Conservation (phyloP, 2,888 invertebrate species). For the Caenorhabditis angaria region DNA sequence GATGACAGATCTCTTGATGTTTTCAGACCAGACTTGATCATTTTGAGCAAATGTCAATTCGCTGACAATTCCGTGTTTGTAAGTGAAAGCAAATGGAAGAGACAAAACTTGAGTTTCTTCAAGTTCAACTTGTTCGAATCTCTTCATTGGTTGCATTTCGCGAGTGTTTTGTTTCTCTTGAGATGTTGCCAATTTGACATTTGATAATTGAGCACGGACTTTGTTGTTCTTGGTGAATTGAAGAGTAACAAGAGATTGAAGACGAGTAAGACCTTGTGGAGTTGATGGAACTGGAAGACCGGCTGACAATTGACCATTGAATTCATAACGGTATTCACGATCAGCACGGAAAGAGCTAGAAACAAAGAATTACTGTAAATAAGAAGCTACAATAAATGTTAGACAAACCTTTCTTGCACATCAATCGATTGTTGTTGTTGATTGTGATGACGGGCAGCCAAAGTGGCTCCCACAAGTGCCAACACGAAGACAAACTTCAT, state of each 20-base stretch:
- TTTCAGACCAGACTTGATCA: constrained; percentile 62
- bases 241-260: constrained; percentile 57
- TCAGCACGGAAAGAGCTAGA: constrained; percentile 46
- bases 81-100: constrained; percentile 47
- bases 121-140: constrained; percentile 36
- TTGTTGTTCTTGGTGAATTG: constrained; percentile 46
- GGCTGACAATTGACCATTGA: constrained; percentile 57
- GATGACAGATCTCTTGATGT: constrained; percentile 68
- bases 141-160: constrained; percentile 40
- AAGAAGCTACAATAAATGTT: background rate
- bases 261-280: constrained; percentile 57
- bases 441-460: constrained; percentile 19
- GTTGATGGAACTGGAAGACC: constrained; percentile 58
- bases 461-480: constrained; percentile 40
- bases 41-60: constrained; percentile 49
- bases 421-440: background rate
- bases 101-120: constrained; percentile 39
- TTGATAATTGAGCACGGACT: constrained; percentile 46
- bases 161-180: constrained; percentile 42
- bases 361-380: background rate
- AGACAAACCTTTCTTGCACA: constrained; percentile 10
- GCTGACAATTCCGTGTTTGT: constrained; percentile 50
- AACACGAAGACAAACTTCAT: constrained; percentile 43
- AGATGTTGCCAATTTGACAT: constrained; percentile 49
- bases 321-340: constrained; percentile 51